Conservation (phyloP, 1,140 invertebrate species). For the Ostrea edulis region DNA sequence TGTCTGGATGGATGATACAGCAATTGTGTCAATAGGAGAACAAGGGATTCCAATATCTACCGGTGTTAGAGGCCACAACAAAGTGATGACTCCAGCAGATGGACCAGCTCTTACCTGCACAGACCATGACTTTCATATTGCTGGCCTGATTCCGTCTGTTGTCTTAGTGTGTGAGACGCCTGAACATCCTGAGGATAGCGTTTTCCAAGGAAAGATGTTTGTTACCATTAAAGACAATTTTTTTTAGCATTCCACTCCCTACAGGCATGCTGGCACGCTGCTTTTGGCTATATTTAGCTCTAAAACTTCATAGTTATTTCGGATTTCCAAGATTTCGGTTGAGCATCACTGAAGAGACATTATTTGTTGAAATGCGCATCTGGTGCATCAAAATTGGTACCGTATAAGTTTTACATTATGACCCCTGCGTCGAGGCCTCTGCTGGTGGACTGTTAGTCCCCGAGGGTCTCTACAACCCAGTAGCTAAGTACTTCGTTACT, state of each 20-base stretch:
- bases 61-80: conserved; percentile 42
- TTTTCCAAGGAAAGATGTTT: conserved; percentile 34
- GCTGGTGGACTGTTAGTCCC: too few relatives aligned
- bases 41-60: conserved; percentile 47
- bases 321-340: too few relatives aligned
- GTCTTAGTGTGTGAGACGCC: not conserved
- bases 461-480: too few relatives aligned
- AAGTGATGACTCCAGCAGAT: conserved; percentile 39
- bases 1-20: conserved; percentile 56
- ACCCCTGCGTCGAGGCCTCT: too few relatives aligned
- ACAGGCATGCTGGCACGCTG: too few relatives aligned
- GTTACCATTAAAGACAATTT: conserved; percentile 5
- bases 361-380: too few relatives aligned
- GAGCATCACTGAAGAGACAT: too few relatives aligned
- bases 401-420: too few relatives aligned
- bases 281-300: too few relatives aligned
- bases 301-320: too few relatives aligned
- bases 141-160: conserved; percentile 22
- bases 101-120: not conserved
- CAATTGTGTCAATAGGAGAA: conserved; percentile 52
- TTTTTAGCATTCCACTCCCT: conserved; percentile 45
- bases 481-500: too few relatives aligned
- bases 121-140: conserved; percentile 39
- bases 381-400: too few relatives aligned
- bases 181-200: not conserved